Conservation (phyloP, 2,888 invertebrate genomes). For the Gasteruption jaculator region DNA sequence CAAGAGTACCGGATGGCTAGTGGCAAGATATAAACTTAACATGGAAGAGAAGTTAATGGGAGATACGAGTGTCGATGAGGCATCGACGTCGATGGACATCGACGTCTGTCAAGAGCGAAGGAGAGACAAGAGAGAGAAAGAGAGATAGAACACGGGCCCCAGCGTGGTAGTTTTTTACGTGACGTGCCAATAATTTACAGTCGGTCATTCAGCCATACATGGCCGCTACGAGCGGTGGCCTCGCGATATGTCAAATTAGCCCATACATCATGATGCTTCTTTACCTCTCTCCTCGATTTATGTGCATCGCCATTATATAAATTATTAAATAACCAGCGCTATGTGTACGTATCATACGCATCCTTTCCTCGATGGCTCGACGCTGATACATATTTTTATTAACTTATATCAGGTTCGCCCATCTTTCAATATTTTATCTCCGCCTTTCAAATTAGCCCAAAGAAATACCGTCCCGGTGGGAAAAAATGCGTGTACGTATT, state of each 20-base stretch:
- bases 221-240: constrained; percentile 41
- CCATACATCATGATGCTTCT: constrained; percentile 49
- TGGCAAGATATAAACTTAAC: no score
- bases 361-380: neutral
- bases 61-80: constrained; percentile 40
- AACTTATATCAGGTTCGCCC: no score
- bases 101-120: constrained; percentile 26
- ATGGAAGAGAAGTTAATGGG: no score
- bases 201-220: constrained; percentile 48
- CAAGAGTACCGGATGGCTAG: no score
- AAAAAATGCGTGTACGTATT: no score
- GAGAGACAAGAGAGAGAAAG: neutral
- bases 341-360: constrained; percentile 3
- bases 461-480: no score
- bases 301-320: constrained; percentile 48
- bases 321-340: constrained; percentile 49
- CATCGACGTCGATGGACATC: constrained; percentile 39
- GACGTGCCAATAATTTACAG: constrained; percentile 50
- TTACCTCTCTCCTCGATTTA: constrained; percentile 45
- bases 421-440: no score
- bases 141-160: constrained; percentile 25
- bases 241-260: constrained; percentile 51
- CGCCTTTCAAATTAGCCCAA: no score
- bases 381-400: neutral
- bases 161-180: constrained; percentile 42